Base-by-base conservation (phyloP, 1,140 invertebrate species). In the Acyrthosiphon pisum region DNA sequence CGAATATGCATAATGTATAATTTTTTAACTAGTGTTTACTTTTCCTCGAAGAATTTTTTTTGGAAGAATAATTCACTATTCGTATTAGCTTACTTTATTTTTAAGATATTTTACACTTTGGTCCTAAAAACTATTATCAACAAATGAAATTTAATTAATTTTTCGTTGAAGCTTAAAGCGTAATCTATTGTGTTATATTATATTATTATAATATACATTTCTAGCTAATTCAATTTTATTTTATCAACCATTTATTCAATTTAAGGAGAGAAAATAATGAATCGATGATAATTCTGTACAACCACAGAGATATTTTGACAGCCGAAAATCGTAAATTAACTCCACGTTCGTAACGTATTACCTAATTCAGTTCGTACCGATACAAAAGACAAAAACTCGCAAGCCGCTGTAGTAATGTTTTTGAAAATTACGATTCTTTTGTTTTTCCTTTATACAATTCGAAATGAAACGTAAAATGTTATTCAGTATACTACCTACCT, bases 351-450 rank as follows among this genome's bases (percentile, higher is more conserved):
- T n/a, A 76, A 76, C 23, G 60, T n/a, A n/a, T 76, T 76, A 76
- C 60, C 60, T n/a, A 76, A 76, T 76, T n/a, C 60, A 6, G n/a
- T 76, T n/a, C 60, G 60, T 76, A 18, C n/a, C n/a, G 6, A 76
- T 76, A 76, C 60, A 76, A 76, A 68, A 76, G 60, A 76, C 60
- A n/a, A 76, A n/a, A 76, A 76, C 60, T 76, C 60, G 30, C 30
- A 35, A 30, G 30, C 60, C 60, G 30, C 14, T 41, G 41, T 41
- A 76, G 30, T 8, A n/a, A n/a, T n/a, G n/a, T 30, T n/a, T 76
- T 76, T 20, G n/a, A 76, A 14, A 35, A 76, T 76, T n/a, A 18
- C 60, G n/a, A n/a, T 76, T 18, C 60, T 76, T 76, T 76, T 76
- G 60, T 76, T 76, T 30, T n/a, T 76, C 60, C 1, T 11, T n/a